Evolutionary conservation across 1,140 invertebrate genomes (phyloP).

Genomic region (Neelides sp.): DNA sequence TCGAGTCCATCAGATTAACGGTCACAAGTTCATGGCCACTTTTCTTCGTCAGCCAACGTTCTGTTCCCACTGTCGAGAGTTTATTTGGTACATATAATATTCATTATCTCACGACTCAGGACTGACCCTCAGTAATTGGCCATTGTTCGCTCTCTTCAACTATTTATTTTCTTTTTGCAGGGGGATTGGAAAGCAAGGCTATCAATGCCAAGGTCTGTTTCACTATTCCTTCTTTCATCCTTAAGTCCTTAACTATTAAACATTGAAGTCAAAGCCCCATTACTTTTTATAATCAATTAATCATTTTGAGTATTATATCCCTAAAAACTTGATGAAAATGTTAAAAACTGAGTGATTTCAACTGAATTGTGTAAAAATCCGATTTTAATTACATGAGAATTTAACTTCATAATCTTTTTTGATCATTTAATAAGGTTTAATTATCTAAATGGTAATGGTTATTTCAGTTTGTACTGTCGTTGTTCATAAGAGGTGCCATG

Average conservation of each 20-base stretch:
- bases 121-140: conserved; percentile 2
- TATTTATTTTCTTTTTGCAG: conserved; percentile 53
- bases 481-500: conserved; percentile 93
- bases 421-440: too few species aligned
- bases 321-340: background rate
- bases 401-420: too few species aligned
- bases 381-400: too few species aligned
- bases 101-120: background rate
- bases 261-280: too few species aligned
- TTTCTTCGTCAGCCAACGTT: conserved; percentile 97
- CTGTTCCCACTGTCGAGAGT: conserved; percentile 94
- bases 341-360: conserved; percentile 15
- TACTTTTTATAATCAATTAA: background rate
- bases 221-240: too few species aligned
- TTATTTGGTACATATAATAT: conserved; percentile 70
- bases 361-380: too few species aligned
- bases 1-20: conserved; percentile 91
- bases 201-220: conserved; percentile 99
- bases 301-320: conserved; percentile 2
- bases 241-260: too few species aligned
- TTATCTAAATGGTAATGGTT: too few species aligned
- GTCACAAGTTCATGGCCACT: conserved; percentile 99
- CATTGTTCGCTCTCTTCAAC: conserved; percentile 2
- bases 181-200: conserved; percentile 97
- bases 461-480: conserved; percentile 90